phyloP scores from a whole-genome alignment of 2,797 vertebrate species.

The Coregonus sp. region DNA sequence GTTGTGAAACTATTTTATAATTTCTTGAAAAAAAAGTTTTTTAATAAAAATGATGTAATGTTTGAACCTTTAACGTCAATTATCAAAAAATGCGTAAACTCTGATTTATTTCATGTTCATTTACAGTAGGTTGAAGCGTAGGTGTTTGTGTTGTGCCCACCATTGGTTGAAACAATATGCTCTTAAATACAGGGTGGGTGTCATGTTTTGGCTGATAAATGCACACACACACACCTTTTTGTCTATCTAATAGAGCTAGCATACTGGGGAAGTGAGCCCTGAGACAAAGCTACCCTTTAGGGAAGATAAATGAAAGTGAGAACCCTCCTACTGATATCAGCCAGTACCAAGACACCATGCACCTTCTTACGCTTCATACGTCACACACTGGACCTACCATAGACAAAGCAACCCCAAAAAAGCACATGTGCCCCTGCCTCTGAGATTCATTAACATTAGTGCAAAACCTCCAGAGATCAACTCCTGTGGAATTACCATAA shows the following conservation, averaged over 20 bases:
- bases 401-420: background rate
- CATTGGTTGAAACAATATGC: no score
- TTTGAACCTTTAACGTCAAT: no score
- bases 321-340: constrained; percentile 50
- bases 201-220: background rate
- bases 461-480: background rate
- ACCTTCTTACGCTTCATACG: constrained; percentile 31
- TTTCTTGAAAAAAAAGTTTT: no score
- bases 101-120: no score
- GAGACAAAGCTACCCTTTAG: constrained; percentile 60
- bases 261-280: constrained; percentile 39
- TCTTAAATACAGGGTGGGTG: no score
- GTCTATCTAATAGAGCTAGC: constrained; percentile 52
- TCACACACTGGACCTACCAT: constrained; percentile 27
- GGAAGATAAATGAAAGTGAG: constrained; percentile 56
- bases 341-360: constrained; percentile 39
- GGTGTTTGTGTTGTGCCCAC: no score
- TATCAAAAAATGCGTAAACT: no score
- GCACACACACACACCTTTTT: background rate
- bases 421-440: background rate
- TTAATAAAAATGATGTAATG: no score
- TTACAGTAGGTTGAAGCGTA: no score
- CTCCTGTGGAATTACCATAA: background rate
- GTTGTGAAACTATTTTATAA: no score
- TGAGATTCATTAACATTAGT: background rate